A percentile compares a stretch with the other conserved stretches of the same genome.
Conservation (phyloP, 2,113 vertebrate genomes). For the Piprites chloris region DNA sequence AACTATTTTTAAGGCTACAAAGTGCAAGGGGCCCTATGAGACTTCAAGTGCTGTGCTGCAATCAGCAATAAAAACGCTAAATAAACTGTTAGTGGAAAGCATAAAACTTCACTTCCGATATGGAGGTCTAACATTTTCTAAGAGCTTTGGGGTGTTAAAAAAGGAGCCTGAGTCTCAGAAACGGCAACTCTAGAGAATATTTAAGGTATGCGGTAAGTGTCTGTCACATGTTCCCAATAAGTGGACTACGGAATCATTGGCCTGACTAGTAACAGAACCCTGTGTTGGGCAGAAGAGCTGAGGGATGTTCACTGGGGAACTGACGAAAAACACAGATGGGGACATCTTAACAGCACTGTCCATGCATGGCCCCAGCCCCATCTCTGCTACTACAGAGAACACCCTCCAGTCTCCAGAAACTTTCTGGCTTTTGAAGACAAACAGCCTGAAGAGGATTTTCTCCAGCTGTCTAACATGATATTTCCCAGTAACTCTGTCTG, state of each 20-base stretch:
- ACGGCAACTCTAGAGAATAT: background rate
- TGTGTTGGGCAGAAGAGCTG: background rate
- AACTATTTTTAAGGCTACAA: conserved; percentile 12
- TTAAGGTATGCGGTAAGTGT: conserved; percentile 12
- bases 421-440: background rate
- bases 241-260: background rate
- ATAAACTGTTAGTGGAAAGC: conserved; percentile 2
- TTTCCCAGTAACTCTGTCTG: background rate
- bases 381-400: background rate
- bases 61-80: background rate
- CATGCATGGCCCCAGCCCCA: rapidly evolving
- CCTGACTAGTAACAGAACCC: background rate
- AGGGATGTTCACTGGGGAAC: background rate
- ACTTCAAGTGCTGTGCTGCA: background rate
- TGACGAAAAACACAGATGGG: background rate
- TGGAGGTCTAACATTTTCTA: background rate
- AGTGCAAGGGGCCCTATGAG: background rate
- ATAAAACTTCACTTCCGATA: conserved; percentile 2
- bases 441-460: background rate
- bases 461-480: background rate
- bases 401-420: background rate
- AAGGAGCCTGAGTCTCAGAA: conserved; percentile 5
- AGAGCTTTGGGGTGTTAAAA: conserved; percentile 9
- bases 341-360: background rate
- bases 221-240: background rate